Evolutionary conservation across 1,140 invertebrate species (phyloP), one percentile per base, ranked within the genome.

Genomic region (Monochamus saltuarius): DNA sequence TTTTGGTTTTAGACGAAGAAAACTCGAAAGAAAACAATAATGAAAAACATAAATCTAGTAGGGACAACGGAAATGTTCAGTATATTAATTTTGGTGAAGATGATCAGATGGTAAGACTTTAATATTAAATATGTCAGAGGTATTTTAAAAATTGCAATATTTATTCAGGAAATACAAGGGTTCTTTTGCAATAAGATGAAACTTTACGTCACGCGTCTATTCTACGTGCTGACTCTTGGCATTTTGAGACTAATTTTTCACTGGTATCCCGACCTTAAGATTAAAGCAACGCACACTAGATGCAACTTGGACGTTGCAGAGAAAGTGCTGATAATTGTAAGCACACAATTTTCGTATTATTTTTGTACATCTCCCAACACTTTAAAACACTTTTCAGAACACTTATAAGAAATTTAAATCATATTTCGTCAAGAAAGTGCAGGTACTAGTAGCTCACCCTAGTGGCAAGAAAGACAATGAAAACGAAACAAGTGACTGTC

Each of bases 181-280:
- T 92, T 86, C 68, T 76, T 82, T 46, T 75, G 74, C 37, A 83
- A 80, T 64, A 54, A 67, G 36, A 16, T 79, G 1, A 80, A 78
- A 60, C 81, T 78, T 1, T 63, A 81, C 17, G 10, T 88, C 1
- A 87, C 83, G 17, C 88, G 84, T 80, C 50, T 86, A 0, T 77
- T 82, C 4, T 87, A 88, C 53, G 65, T 88, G 1, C 46, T 91
- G 8, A 89, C 87, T 8, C 77, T 82, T 13, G 94, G 94, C 22
- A 71, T 91, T 7, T 77, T 95, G 6, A 83, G 90, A 29, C 79
- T 97, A 35, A 72, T 95, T 38, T 89, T 94, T 74, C 89, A 95
- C 74, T 97, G 94, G 93, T 89, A 86, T 76, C 91, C 92, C 0
- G 86, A 86, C 50, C 84, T 89, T 77, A 81, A 87, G 67, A 79